A percentile compares a stretch with the other conserved stretches of the same genome.
Evolutionary conservation across 2,888 invertebrate genomes (phyloP).

Genomic region (Spodoptera littoralis): DNA sequence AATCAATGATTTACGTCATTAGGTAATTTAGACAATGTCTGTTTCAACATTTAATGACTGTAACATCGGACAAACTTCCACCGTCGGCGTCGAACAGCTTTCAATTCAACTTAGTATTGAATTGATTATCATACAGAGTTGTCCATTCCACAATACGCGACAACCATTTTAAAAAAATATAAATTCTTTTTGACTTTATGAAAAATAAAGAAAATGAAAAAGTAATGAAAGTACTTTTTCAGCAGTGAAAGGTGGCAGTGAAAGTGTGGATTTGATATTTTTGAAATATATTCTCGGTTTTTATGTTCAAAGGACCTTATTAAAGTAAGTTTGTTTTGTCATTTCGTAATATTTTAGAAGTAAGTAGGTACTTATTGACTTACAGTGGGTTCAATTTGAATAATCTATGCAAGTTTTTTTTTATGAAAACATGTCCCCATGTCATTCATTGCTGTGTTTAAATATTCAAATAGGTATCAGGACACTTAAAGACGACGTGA

Average conservation of each 20-base stretch:
- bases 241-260: constrained; percentile 14
- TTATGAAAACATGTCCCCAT: no score
- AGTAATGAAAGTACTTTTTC: no score
- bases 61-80: constrained; percentile 23
- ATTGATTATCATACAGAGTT: constrained; percentile 17
- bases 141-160: constrained; percentile 2
- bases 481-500: no score
- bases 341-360: no score
- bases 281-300: background rate
- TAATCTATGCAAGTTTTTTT: no score
- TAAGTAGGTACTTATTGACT: no score
- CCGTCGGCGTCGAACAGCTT: constrained; percentile 2
- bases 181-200: no score
- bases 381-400: no score
- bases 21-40: constrained; percentile 19
- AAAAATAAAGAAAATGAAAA: no score
- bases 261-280: constrained; percentile 4
- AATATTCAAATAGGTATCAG: no score
- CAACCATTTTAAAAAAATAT: no score
- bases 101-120: constrained; percentile 29
- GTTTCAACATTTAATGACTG: constrained; percentile 24
- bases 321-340: background rate
- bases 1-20: background rate
- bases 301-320: background rate
- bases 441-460: no score